Evolutionary conservation across 2,888 invertebrate species (phyloP), one percentile per base, ranked within the genome.

Genomic region (Ganaspis brasiliensis): DNA sequence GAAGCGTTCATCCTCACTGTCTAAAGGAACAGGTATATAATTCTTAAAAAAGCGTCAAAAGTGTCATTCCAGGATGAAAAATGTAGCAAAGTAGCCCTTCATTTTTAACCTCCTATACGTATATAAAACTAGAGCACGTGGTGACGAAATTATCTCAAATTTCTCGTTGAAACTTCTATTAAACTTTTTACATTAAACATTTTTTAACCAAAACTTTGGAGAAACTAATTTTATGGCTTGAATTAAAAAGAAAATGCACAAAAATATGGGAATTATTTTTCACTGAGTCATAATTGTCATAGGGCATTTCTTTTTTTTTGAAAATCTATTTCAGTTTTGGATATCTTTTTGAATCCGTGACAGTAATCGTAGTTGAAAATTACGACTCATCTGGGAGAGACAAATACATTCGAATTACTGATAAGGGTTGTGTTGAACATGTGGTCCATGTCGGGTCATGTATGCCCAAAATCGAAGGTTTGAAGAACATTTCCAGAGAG

Each of bases 401-500:
- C 40, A 40, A 67, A 45, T 45, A 67, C 67, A 45, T 21, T 24
- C 40, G 67, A 67, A 67, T 24, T 45, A 24, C 67, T 67, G 45
- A 67, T 67, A 37, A 67, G 67, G 21, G 4, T 67, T 24, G 24
- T 67, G 45, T 67, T 45, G 19, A 45, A 45, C 67, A 67, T 45
- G 67, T n/a, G 26, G 45, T 45, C 67, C 45, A 10, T 26, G 45
- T 45, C 40, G 40, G 45, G 21, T n/a, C 67, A 45, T 67, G 24
- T 67, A 40, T 67, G 24, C 26, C 9, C 26, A 67, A 67, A 67
- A 67, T 67, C 67, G 45, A 10, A 24, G 24, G 67, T 21, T 24
- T 49, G 67, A 67, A 67, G 67, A 67, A 67, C 67, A 67, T 49
- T 67, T 67, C 26, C 67, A 67, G 67, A 45, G 67, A 26, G 67